Evolutionary conservation across 1,140 invertebrate genomes (phyloP).

Genomic region (Potamilus streckersoni): DNA sequence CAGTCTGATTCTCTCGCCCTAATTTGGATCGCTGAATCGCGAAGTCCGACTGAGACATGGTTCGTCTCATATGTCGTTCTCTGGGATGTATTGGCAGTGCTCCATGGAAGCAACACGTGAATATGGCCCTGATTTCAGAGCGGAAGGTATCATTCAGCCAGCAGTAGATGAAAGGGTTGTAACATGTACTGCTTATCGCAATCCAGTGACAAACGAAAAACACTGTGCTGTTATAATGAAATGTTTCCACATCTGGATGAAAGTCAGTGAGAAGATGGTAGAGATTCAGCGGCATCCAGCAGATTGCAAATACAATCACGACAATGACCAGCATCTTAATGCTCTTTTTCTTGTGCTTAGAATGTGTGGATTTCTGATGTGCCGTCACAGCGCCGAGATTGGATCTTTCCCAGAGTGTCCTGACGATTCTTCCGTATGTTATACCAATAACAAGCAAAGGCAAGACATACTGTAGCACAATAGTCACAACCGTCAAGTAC

Average conservation of each 20-base stretch:
- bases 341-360: constrained; percentile 63
- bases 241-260: constrained; percentile 59
- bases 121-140: constrained; percentile 52
- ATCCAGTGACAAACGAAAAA: constrained; percentile 72
- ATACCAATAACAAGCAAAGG: constrained; percentile 69
- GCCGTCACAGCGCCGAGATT: constrained; percentile 57
- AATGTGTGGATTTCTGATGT: constrained; percentile 53
- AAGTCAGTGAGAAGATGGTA: constrained; percentile 71
- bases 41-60: constrained; percentile 19
- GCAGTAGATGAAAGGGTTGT: constrained; percentile 73
- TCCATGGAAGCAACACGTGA: constrained; percentile 42
- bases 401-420: constrained; percentile 55
- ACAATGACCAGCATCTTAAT: constrained; percentile 69
- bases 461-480: constrained; percentile 71
- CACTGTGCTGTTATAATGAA: constrained; percentile 53
- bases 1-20: too few species aligned
- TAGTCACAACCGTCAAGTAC: constrained; percentile 66
- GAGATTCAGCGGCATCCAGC: constrained; percentile 72
- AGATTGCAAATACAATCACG: constrained; percentile 69
- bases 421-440: constrained; percentile 65
- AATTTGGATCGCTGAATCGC: neutral
- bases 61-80: constrained; percentile 9
- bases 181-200: constrained; percentile 72
- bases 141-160: constrained; percentile 69
- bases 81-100: constrained; percentile 9